Percentiles rank a stretch among this genome's conserved stretches.
These are phyloP conservation scores for Galeopsomyia nigrocyanea DNA, from an alignment of 2,888 invertebrate genomes.

Conservation along the genomic window DNA sequence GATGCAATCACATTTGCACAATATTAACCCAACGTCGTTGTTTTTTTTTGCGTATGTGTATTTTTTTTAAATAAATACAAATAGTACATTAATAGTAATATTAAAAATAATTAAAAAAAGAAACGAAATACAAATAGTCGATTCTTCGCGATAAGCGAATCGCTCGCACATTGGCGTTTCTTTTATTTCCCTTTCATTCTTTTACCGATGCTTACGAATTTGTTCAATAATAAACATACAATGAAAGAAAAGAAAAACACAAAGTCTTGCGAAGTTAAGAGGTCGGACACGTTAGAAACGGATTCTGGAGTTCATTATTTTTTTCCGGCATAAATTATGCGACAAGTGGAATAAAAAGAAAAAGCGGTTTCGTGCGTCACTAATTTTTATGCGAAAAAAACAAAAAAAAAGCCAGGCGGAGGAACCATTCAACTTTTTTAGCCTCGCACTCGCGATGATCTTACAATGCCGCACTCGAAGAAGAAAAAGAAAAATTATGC, in stretches of 20 bases:
- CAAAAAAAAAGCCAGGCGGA: slow-evolving; percentile 32
- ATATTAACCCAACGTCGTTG: slow-evolving; percentile 42
- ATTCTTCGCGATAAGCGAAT: slow-evolving; percentile 15
- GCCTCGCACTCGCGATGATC: slow-evolving; percentile 9
- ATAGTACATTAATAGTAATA: slow-evolving; percentile 36
- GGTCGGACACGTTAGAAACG: slow-evolving; percentile 10
- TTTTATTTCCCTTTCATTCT: not conserved
- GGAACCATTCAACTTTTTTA: slow-evolving; percentile 18
- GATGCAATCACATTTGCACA: slow-evolving; percentile 48
- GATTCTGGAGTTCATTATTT: slow-evolving; percentile 7
- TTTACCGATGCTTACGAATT: not conserved
- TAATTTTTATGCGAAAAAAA: slow-evolving; percentile 37
- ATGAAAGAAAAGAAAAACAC: not conserved
- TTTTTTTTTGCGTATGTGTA: too few species aligned
- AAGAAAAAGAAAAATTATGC: too few species aligned
- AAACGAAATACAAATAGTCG: slow-evolving; percentile 38
- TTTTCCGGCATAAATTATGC: slow-evolving; percentile 26
- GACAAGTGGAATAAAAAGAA: slow-evolving; percentile 31
- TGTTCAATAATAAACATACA: not conserved
- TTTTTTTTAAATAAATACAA: slow-evolving; percentile 45
- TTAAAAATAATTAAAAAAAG: slow-evolving; percentile 35
- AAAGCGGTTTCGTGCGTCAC: slow-evolving; percentile 35
- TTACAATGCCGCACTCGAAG: not conserved
- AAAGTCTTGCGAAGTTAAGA: slow-evolving; percentile 22
- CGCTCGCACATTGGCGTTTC: slow-evolving; percentile 23